Percentiles rank a stretch among this genome's conserved stretches.
Evolutionary conservation across 2,888 invertebrate species (phyloP).

Genomic region (Chironomus riparius): DNA sequence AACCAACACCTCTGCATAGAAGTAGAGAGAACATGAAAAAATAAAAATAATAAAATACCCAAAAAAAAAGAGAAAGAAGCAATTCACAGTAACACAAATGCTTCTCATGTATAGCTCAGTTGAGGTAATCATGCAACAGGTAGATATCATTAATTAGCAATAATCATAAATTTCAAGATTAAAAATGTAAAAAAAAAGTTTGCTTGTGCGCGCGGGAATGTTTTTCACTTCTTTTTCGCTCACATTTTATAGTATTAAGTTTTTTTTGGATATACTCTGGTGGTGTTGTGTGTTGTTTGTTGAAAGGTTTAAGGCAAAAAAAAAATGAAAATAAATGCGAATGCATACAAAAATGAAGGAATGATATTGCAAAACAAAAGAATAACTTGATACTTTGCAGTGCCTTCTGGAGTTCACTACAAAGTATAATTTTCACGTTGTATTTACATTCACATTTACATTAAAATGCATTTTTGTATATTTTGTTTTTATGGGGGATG

Average conservation of each 20-base stretch:
- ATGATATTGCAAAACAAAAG: background rate
- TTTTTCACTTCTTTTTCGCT: background rate
- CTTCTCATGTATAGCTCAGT: background rate
- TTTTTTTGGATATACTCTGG: background rate
- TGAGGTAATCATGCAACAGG: conserved; percentile 20
- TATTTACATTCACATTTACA: conserved; percentile 3
- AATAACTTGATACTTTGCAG: conserved; percentile 4
- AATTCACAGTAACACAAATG: background rate
- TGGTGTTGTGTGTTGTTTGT: background rate
- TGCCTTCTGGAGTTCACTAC: background rate
- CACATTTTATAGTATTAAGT: background rate
- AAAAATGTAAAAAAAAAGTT: background rate
- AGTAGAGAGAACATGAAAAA: too few species aligned
- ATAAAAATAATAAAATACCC: too few species aligned
- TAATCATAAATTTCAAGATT: conserved; percentile 27
- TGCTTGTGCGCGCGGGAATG: conserved; percentile 19
- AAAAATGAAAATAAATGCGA: background rate
- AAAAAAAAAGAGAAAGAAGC: too few species aligned
- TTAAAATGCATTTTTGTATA: background rate
- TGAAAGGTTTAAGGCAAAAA: background rate
- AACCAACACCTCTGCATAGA: too few species aligned
- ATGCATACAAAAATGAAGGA: background rate
- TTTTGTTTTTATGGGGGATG: too few species aligned
- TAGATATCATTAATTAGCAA: conserved; percentile 27
- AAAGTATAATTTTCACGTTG: conserved; percentile 7